These are phyloP conservation scores for Acleris holmiana DNA, from an alignment of 2,888 invertebrate species.

Conservation along the genomic window DNA sequence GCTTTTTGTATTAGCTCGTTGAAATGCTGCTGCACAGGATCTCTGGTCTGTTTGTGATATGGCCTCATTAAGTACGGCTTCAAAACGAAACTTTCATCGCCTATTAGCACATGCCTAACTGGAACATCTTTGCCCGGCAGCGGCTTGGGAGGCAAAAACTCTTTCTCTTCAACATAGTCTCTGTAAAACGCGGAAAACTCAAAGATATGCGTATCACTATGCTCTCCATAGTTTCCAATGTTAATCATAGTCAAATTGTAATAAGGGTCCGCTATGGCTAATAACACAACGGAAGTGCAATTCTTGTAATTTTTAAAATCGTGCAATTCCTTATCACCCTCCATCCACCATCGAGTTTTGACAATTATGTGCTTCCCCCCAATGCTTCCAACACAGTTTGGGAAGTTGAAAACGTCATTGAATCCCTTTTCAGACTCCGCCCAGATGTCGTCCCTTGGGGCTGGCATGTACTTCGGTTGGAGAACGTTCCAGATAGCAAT, in stretches of 20 bases:
- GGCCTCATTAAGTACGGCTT: slow-evolving; percentile 5
- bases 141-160: slow-evolving; percentile 6
- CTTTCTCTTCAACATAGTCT: neutral
- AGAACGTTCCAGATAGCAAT: slow-evolving; percentile 18
- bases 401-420: neutral
- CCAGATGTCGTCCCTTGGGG: slow-evolving; percentile 5
- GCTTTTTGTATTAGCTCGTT: slow-evolving; percentile 2
- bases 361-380: slow-evolving; percentile 12
- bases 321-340: neutral
- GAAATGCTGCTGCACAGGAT: neutral
- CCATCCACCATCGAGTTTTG: neutral
- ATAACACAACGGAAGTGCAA: neutral
- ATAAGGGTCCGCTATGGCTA: slow-evolving; percentile 19
- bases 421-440: slow-evolving; percentile 2
- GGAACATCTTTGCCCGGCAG: neutral
- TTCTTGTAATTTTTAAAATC: neutral
- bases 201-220: neutral
- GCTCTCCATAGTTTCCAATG: slow-evolving; percentile 17
- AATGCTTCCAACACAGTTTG: slow-evolving; percentile 24
- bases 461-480: slow-evolving; percentile 18
- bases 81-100: neutral
- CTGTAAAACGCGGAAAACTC: slow-evolving; percentile 15
- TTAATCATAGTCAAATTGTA: slow-evolving; percentile 10
- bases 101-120: neutral
- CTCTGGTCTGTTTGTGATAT: neutral